Evolutionary conservation across 2,113 vertebrate species (phyloP), one percentile per base, ranked within the genome.

Genomic region (Sceloporus tristichus): DNA sequence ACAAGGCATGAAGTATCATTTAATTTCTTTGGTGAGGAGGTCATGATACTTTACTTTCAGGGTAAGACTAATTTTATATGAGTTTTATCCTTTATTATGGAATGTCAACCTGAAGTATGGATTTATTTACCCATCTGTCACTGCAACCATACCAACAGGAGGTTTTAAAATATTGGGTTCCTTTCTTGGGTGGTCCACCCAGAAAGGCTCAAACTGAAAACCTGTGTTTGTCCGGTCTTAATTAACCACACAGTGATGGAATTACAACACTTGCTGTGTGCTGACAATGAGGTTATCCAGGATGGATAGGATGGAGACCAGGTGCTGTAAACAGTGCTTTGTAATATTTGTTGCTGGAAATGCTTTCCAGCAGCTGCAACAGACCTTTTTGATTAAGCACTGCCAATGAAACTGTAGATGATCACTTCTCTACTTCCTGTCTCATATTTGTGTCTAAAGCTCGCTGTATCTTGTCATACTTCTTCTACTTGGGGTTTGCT

Each of bases 311-410:
- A 14, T 62, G 59, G 90, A 94, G 95, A 92, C 82, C 85, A 87
- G 90, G 87, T 92, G 82, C 84, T 88, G 85, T 95, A 93, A 95
- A 92, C 78, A 53, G 9, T 81, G 89, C 11, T 82, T 91, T 91
- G 82, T 90, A 85, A 42, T 88, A 88, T 93, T 92, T 96, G 89
- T 95, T 94, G 92, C 85, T 93, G 87, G 86, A 87, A 93, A 92
- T 94, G 91, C 91, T 91, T 94, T 90, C 71, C 86, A 86, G 53
- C 92, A 83, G 82, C 70, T 84, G 59, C 79, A 90, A 71, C 87
- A 87, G 83, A 42, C 9, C n/a, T 65, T 91, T 87, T 29, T 78
- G 76, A 66, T 89, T 85, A 88, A 68, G 85, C 90, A 66, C 79
- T 85, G 89, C 83, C 78, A 89, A 70, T 84, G 80, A 34, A 34